Evolutionary conservation across 2,888 invertebrate genomes (phyloP), one percentile per base, ranked within the genome.

Genomic region (Orchestes rusci): DNA sequence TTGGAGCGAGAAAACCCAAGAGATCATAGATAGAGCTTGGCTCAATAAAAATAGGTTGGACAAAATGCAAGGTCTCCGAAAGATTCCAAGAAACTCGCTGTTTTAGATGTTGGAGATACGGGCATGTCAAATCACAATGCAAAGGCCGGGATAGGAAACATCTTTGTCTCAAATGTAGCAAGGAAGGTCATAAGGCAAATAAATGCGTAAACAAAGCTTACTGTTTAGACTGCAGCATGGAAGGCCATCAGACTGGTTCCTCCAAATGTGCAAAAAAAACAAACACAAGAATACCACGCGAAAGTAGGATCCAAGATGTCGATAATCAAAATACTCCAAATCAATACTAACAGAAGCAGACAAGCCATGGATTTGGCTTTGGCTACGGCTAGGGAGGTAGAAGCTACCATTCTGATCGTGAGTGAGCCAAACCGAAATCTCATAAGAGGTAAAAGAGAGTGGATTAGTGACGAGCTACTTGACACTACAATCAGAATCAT

Each of bases 61-160:
- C n/a, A 2, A 28, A 19, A 13, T 49, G 49, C 39, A 30, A 48
- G 30, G 16, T 56, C 2, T 16, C 31, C 8, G 51, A 53, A 17
- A 38, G 46, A 28, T 13, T 32, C 16, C 17, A 16, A 5, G 45
- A 48, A 3, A 15, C 5, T 4, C 52, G 38, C 35, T 55, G 53
- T 20, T 45, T 27, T n/a, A 52, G 43, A 33, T 56, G 51, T 32
- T 53, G 48, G 51, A 16, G 30, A 17, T 27, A 43, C 5, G 51
- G 53, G 1, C 52, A 50, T 33, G 23, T 16, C 4, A 51, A 43
- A 19, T 19, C 27, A 2, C 20, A 45, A 7, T 56, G 54, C 17
- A 48, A 28, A 13, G 52, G 50, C 4, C 50, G 45, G 2, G 47
- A 56, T 17, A 39, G 51, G 12, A 20, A 33, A 12, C 31, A 41